A percentile compares a stretch with the other conserved stretches of the same genome.
phyloP scores from a whole-genome alignment of 1,140 invertebrate species.

The Pogonognathellus flavescens region DNA sequence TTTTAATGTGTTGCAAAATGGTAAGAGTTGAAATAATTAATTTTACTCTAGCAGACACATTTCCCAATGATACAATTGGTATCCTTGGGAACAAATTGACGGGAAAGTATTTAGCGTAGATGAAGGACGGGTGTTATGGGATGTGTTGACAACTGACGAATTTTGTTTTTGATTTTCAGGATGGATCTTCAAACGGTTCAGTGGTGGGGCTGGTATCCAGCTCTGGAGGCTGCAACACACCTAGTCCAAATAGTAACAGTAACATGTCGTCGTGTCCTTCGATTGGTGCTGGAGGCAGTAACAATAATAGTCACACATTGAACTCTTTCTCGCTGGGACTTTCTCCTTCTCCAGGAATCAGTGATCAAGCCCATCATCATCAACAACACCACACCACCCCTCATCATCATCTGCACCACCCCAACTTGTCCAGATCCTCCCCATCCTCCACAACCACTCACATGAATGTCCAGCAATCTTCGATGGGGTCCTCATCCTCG shows the following conservation, averaged over 20 bases:
- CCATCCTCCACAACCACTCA: not conserved
- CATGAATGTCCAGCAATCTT: constrained; percentile 30
- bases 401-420: constrained; percentile 54
- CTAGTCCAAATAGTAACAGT: constrained; percentile 61
- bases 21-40: too few relatives aligned
- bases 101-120: too few relatives aligned
- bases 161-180: constrained; percentile 44
- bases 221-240: constrained; percentile 51
- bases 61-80: too few relatives aligned
- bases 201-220: constrained; percentile 13
- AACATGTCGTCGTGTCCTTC: constrained; percentile 36
- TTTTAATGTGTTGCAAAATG: too few relatives aligned
- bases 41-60: too few relatives aligned
- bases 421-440: not conserved
- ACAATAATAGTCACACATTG: constrained; percentile 48
- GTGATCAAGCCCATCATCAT: constrained; percentile 32
- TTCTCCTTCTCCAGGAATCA: not conserved
- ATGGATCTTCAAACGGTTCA: constrained; percentile 52
- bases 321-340: constrained; percentile 53
- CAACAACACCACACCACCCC: constrained; percentile 64
- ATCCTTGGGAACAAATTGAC: too few relatives aligned
- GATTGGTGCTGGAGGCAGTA: constrained; percentile 36
- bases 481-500: not conserved
- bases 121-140: too few relatives aligned
- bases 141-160: not conserved